Evolutionary conservation across 1,140 invertebrate species (phyloP).

Genomic region (Drosophila willistoni): DNA sequence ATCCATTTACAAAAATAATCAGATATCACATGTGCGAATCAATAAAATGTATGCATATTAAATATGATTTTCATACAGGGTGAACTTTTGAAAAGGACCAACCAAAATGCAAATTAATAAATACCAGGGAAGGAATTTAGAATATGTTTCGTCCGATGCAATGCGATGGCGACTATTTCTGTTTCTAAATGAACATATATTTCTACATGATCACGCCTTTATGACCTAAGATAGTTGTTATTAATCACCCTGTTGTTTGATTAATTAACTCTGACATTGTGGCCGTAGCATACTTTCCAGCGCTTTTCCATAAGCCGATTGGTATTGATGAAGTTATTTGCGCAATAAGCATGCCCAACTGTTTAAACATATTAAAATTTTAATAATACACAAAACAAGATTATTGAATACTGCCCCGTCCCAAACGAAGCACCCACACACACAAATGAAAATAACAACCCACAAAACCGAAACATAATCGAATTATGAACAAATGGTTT

Average conservation of each 20-base stretch:
- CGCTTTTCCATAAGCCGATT: slow-evolving; percentile 28
- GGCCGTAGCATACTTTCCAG: slow-evolving; percentile 37
- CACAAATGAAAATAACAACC: background rate
- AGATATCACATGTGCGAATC: slow-evolving; percentile 8
- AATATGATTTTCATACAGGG: background rate
- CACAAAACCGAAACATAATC: slow-evolving; percentile 51
- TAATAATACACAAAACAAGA: slow-evolving; percentile 36
- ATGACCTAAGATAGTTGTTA: background rate
- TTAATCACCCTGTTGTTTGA: slow-evolving; percentile 8
- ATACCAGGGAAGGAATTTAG: background rate
- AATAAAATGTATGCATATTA: slow-evolving; percentile 11
- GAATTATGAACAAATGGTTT: slow-evolving; percentile 64
- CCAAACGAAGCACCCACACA: background rate
- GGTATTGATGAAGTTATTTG: slow-evolving; percentile 41
- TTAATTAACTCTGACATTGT: slow-evolving; percentile 19
- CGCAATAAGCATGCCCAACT: slow-evolving; percentile 21
- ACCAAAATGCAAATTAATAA: background rate
- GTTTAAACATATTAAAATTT: slow-evolving; percentile 53
- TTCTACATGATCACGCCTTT: background rate
- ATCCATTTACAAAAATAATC: slow-evolving; percentile 12
- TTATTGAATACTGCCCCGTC: slow-evolving; percentile 18
- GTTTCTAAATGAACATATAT: background rate
- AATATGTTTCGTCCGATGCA: background rate
- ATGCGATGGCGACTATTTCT: no score
- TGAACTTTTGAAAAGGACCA: background rate